These are phyloP conservation scores for Clarias batrachus DNA, from an alignment of 2,113 vertebrate species.

Conservation along the genomic window DNA sequence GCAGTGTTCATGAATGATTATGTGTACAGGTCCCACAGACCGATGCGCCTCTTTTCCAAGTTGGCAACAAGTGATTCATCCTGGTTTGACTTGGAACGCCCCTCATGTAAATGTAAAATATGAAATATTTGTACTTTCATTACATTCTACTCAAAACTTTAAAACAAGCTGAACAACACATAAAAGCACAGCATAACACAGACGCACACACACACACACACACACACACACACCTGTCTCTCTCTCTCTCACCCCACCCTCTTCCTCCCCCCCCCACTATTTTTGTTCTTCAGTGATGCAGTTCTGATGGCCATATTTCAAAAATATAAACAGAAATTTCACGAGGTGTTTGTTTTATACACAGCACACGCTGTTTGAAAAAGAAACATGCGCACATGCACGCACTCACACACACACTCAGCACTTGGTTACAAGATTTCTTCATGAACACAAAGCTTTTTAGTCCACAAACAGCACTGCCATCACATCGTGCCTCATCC, in stretches of 20 bases:
- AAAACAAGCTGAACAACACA: not conserved
- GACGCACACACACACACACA: not conserved
- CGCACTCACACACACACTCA: not conserved
- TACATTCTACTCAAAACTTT: not conserved
- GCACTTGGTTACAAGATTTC: not conserved
- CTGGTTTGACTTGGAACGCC: too few relatives aligned
- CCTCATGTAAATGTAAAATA: too few relatives aligned
- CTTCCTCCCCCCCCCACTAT: not conserved
- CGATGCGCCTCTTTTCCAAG: too few relatives aligned
- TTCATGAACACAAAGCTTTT: conserved; percentile 33
- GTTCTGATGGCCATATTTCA: not conserved
- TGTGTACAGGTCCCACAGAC: too few relatives aligned
- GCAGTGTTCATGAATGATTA: too few relatives aligned
- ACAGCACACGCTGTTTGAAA: not conserved
- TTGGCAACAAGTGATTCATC: too few relatives aligned
- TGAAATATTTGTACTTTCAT: not conserved
- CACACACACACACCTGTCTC: not conserved
- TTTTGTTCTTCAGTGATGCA: not conserved
- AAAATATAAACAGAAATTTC: not conserved
- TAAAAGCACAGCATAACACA: not conserved
- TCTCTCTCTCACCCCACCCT: not conserved
- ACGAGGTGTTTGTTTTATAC: conserved; percentile 7
- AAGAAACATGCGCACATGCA: not conserved
- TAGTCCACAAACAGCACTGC: conserved; percentile 35
- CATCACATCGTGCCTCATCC: conserved; percentile 1